Evolutionary conservation across 2,888 invertebrate genomes (phyloP).

Genomic region (Agriopis aurantiaria): DNA sequence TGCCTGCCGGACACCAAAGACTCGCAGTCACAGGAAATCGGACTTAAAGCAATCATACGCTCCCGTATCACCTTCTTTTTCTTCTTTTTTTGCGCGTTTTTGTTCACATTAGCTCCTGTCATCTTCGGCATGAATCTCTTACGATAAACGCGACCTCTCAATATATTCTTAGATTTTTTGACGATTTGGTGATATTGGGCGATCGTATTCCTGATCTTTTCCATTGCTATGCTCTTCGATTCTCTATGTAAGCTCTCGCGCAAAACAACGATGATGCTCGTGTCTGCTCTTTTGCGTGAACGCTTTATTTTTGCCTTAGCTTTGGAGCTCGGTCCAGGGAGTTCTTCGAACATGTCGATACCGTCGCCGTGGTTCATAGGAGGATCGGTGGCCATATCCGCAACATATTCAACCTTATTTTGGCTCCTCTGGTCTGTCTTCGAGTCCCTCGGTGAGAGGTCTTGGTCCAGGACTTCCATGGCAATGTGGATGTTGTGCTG

Average conservation of each 20-base stretch:
- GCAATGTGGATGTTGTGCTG: conserved; percentile 7
- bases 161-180: neutral
- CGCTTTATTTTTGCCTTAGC: neutral
- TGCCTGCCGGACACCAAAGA: too few species aligned
- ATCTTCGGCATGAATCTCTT: neutral
- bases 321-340: conserved; percentile 7
- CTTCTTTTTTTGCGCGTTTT: neutral
- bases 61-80: neutral
- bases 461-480: conserved; percentile 1
- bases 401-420: neutral
- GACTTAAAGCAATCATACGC: neutral
- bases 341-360: neutral
- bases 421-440: conserved; percentile 3
- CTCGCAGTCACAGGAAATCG: neutral
- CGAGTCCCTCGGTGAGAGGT: neutral
- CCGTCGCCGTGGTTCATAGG: conserved; percentile 6
- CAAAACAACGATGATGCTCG: neutral
- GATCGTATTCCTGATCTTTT: neutral
- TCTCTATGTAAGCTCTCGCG: conserved; percentile 3
- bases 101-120: neutral
- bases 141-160: neutral
- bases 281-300: neutral
- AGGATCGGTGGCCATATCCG: conserved; percentile 1
- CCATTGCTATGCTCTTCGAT: neutral
- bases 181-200: neutral